These are phyloP conservation scores for Idaea straminata DNA, from an alignment of 2,888 invertebrate species.

Conservation along the genomic window DNA sequence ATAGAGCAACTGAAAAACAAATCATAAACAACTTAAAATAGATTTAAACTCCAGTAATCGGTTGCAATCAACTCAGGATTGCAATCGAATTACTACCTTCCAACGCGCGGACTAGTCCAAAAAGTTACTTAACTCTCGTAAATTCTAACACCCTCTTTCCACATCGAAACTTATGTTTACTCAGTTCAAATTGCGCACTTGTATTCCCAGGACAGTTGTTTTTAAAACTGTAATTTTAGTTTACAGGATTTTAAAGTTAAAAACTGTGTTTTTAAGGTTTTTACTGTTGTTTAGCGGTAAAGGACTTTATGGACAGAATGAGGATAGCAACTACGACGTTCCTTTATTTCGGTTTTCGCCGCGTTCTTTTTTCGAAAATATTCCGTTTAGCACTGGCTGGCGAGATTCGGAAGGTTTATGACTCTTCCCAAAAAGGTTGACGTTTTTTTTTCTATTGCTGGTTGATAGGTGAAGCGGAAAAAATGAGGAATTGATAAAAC, in stretches of 20 bases:
- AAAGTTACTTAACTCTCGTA: constrained; percentile 6
- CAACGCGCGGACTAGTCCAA: constrained; percentile 20
- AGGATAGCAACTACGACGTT: background rate
- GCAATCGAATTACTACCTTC: constrained; percentile 41
- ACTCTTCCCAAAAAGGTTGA: background rate
- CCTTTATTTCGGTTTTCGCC: constrained; percentile 10
- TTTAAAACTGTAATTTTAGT: background rate
- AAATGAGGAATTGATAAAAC: background rate
- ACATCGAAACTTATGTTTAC: background rate
- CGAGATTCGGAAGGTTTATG: background rate
- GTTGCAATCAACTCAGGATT: constrained; percentile 52
- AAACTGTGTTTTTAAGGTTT: constrained; percentile 9
- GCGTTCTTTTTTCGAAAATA: constrained; percentile 15
- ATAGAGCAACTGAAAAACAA: constrained; percentile 39
- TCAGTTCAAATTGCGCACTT: background rate
- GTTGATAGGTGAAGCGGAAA: background rate
- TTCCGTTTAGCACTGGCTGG: constrained; percentile 1
- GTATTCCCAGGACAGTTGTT: background rate
- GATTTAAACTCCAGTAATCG: constrained; percentile 45
- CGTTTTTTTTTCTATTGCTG: background rate
- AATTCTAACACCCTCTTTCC: background rate
- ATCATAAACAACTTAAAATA: constrained; percentile 45
- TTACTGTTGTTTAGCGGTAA: background rate
- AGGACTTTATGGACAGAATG: background rate
- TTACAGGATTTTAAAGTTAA: constrained; percentile 3